phyloP scores from a whole-genome alignment of 2,888 invertebrate species.

The Synergus itoensis region DNA sequence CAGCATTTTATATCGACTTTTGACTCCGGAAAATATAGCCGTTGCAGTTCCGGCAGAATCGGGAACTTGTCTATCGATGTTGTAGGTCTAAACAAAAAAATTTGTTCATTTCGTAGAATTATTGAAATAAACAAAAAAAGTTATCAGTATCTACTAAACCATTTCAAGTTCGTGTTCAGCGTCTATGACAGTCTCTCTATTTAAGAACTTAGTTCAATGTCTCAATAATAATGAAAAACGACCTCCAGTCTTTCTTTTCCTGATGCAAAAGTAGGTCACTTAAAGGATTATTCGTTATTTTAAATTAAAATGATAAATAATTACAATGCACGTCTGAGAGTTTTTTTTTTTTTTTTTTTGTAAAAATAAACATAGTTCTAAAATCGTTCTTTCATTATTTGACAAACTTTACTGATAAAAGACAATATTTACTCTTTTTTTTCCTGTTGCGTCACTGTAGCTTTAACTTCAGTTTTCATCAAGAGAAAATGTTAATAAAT shows the following conservation, averaged over 20 bases:
- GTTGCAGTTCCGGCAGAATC: constrained; percentile 86
- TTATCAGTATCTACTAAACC: background rate
- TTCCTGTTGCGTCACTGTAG: background rate
- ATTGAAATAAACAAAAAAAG: constrained; percentile 45
- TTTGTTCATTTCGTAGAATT: background rate
- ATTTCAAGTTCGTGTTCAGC: constrained; percentile 1
- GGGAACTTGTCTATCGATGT: constrained; percentile 84
- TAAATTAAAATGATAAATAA: background rate
- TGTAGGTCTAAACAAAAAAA: constrained; percentile 81
- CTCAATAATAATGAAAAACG: constrained; percentile 13
- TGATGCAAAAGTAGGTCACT: background rate
- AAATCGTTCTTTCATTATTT: background rate
- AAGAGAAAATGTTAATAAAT: background rate
- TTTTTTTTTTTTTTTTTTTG: too few species aligned
- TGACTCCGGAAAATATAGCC: constrained; percentile 83
- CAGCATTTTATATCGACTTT: constrained; percentile 81
- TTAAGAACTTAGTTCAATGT: constrained; percentile 13
- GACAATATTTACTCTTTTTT: background rate
- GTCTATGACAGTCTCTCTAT: background rate
- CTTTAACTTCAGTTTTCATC: background rate
- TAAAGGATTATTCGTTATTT: background rate
- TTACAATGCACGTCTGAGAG: too few species aligned
- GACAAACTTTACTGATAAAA: background rate
- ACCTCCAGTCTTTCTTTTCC: constrained; percentile 8
- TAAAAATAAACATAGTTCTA: background rate